Base-by-base conservation (phyloP, 2,888 invertebrate genomes). In the Harpalus rufipes region DNA sequence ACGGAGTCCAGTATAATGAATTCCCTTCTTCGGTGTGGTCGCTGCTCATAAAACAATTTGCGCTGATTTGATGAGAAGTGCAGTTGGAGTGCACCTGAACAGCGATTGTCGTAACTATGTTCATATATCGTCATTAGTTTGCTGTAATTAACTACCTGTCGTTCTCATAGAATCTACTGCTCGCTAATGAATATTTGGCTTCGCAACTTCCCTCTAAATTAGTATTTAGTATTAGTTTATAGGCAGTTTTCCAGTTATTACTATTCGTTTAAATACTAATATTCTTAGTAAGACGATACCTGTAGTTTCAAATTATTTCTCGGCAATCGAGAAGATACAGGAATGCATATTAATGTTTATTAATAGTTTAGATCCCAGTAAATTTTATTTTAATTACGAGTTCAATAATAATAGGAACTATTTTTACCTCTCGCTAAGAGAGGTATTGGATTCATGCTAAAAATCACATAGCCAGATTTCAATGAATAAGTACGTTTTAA, bases 121-220 rank as follows among this genome's bases (percentile, higher is more conserved):
- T 68, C 68, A 68, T 68, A 68, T 68, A 68, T 68, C 68, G 68
- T 68, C 68, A 68, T 68, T 68, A 68, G 68, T 68, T 68, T 68
- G 39, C 14, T 10, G 68, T 68, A 39, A 68, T 68, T 68, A 68
- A 68, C 68, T 68, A 68, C 68, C 68, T 68, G 68, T 68, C 39
- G 68, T 68, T 32, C 39, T n/a, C 68, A 68, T 7, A 32, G 68
- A 68, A 68, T 39, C 68, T 68, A 68, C 68, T 68, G 68, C 39
- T 68, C n/a, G 14, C 68, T 68, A 68, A 68, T 68, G 68, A 68
- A 68, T 68, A 68, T 68, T 68, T 68, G 68, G 68, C 39, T 68
- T 68, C 68, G n/a, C 32, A 68, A 68, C 68, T 68, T 68, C 32
- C 39, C 39, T 68, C 68, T 6, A 68, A 68, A 39, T 68, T 39